Evolutionary conservation across 2,888 invertebrate genomes (phyloP), one percentile per base, ranked within the genome.

Genomic region (Formica aserva): DNA sequence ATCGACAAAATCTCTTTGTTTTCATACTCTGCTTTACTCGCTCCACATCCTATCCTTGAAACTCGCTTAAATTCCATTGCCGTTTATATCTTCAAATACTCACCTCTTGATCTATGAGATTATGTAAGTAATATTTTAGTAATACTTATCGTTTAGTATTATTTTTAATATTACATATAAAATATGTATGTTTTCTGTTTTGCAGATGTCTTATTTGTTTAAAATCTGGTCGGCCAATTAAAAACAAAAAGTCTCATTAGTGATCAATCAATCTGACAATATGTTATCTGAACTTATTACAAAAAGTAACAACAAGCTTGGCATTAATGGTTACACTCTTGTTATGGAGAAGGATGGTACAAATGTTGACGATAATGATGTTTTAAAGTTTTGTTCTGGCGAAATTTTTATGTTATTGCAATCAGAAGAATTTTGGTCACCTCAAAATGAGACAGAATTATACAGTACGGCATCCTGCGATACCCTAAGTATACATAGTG

Each of bases 281-380:
- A 77, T 77, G n/a, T 22, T 67, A 52, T 11, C 48, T 5, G 55
- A 77, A 2, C 52, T 77, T 18, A 77, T 77, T 55, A 35, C 22
- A 11, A 63, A 77, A 55, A 55, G 38, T 55, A 77, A 38, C 15
- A 38, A 0, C 5, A 77, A 77, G 1, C 77, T 77, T 77, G 55
- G 26, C 0, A 77, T 77, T 67, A 29, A 0, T 26, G 67, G 78
- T 41, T 55, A 29, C 13, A 41, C 3, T 29, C 57, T 78, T 29
- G 67, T 78, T 55, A 57, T 78, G 57, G 67, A 78, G 57, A 78
- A 67, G 8, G 57, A 78, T 67, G 57, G 41, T n/a, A 69, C 78
- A 66, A 13, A 18, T 29, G 29, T 78, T 15, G n/a, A 78, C 6
- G 57, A 67, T 15, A 11, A 66, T 38, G 66, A 77, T 41, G 75